phyloP scores from a whole-genome alignment of 2,113 vertebrate genomes.

The Rhegmatorhina hoffmannsi region DNA sequence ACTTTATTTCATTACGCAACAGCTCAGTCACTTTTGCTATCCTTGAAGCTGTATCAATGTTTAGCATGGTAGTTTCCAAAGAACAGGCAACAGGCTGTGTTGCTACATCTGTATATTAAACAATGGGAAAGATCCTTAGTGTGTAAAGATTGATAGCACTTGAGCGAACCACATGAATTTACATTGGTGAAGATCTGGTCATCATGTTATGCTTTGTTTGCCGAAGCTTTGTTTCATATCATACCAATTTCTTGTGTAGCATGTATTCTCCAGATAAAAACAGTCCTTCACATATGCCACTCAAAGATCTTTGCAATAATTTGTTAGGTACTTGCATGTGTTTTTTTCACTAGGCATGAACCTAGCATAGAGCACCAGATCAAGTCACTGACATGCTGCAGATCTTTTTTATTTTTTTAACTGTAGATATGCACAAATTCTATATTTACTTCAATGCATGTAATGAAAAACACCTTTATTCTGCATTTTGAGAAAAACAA shows the following conservation, averaged over 20 bases:
- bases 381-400: not conserved
- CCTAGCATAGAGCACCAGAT: not conserved
- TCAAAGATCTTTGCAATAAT: not conserved
- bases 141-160: not conserved
- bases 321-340: not conserved
- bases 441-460: not conserved
- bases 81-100: not conserved
- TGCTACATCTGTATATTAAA: not conserved
- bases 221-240: not conserved
- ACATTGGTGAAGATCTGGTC: not conserved
- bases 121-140: not conserved
- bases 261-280: not conserved
- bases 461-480: not conserved
- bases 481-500: not conserved
- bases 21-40: not conserved
- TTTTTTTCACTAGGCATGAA: not conserved
- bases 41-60: not conserved
- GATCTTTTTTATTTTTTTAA: not conserved
- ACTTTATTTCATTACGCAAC: not conserved
- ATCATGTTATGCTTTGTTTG: not conserved
- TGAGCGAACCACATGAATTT: not conserved
- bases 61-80: not conserved
- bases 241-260: not conserved
- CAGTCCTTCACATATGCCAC: not conserved
- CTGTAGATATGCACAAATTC: not conserved